Evolutionary conservation across 1,140 invertebrate genomes (phyloP).

Genomic region (Drosophila ambigua): DNA sequence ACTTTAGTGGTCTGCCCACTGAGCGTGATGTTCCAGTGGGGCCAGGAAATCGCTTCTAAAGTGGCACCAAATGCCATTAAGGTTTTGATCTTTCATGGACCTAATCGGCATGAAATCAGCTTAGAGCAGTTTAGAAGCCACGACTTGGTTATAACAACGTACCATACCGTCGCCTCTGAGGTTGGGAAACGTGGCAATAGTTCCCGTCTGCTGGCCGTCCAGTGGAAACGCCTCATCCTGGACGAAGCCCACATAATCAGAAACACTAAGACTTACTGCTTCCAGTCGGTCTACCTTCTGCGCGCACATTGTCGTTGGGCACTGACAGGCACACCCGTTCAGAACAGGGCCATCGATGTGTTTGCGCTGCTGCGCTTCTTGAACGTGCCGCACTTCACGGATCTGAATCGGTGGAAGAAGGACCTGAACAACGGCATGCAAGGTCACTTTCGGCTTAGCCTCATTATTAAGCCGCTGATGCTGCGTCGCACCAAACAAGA

Average conservation of each 20-base stretch:
- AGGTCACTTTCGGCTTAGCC: slow-evolving; percentile 36
- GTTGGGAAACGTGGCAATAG: background rate
- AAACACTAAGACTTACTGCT: slow-evolving; percentile 32
- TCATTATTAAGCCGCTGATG: slow-evolving; percentile 51
- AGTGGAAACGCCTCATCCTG: slow-evolving; percentile 53
- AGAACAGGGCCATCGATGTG: slow-evolving; percentile 53
- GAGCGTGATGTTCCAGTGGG: slow-evolving; percentile 58
- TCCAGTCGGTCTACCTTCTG: slow-evolving; percentile 15
- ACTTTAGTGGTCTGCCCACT: slow-evolving; percentile 55
- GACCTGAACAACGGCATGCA: slow-evolving; percentile 26
- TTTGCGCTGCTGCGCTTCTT: slow-evolving; percentile 50
- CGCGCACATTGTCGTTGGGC: slow-evolving; percentile 44
- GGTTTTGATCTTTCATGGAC: slow-evolving; percentile 44
- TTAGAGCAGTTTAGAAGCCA: slow-evolving; percentile 10
- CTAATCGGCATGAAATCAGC: slow-evolving; percentile 28
- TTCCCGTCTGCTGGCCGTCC: slow-evolving; percentile 37
- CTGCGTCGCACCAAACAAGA: slow-evolving; percentile 49
- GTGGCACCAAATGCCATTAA: slow-evolving; percentile 26
- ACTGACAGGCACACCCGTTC: slow-evolving; percentile 56
- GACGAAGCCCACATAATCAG: slow-evolving; percentile 56
- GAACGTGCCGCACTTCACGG: slow-evolving; percentile 42
- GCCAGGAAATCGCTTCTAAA: slow-evolving; percentile 34
- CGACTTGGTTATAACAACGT: slow-evolving; percentile 54
- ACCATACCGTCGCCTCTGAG: slow-evolving; percentile 30
- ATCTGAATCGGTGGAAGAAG: slow-evolving; percentile 37